A percentile compares a stretch with the other conserved stretches of the same genome.
Evolutionary conservation across 2,888 invertebrate species (phyloP).

Genomic region (Hyalella azteca): DNA sequence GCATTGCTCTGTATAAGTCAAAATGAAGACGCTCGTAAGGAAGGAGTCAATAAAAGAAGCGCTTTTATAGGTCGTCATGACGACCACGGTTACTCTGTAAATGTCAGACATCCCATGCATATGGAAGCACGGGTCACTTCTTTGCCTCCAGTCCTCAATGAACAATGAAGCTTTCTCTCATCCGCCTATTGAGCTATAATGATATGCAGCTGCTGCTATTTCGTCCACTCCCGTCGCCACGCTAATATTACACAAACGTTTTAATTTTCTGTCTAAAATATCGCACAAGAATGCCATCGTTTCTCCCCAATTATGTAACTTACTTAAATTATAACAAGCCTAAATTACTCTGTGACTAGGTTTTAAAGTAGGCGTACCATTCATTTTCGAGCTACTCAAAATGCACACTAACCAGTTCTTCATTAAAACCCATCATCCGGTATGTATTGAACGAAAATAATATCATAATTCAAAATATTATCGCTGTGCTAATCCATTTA

Average conservation of each 20-base stretch:
- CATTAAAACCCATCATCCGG: too few species aligned
- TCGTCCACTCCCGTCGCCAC: background rate
- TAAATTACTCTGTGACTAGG: too few species aligned
- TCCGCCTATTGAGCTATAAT: background rate
- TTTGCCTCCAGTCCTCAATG: background rate
- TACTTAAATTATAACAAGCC: too few species aligned
- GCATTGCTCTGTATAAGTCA: constrained; percentile 6
- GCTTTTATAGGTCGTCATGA: background rate
- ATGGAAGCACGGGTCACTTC: constrained; percentile 13
- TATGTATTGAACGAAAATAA: too few species aligned
- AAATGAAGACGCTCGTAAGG: background rate
- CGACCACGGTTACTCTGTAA: background rate
- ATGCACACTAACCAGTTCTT: too few species aligned
- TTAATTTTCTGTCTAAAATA: background rate
- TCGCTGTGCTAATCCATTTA: too few species aligned
- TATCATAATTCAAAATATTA: too few species aligned
- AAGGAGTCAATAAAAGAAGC: background rate
- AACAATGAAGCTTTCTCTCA: background rate
- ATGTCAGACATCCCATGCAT: constrained; percentile 14
- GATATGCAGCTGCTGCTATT: constrained; percentile 6
- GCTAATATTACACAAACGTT: background rate
- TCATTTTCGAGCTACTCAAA: too few species aligned
- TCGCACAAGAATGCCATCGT: background rate
- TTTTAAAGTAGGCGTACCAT: too few species aligned
- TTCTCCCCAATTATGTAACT: too few species aligned